These are phyloP conservation scores for Torymus aiolomorphi DNA, from an alignment of 2,888 invertebrate genomes.

Conservation along the genomic window DNA sequence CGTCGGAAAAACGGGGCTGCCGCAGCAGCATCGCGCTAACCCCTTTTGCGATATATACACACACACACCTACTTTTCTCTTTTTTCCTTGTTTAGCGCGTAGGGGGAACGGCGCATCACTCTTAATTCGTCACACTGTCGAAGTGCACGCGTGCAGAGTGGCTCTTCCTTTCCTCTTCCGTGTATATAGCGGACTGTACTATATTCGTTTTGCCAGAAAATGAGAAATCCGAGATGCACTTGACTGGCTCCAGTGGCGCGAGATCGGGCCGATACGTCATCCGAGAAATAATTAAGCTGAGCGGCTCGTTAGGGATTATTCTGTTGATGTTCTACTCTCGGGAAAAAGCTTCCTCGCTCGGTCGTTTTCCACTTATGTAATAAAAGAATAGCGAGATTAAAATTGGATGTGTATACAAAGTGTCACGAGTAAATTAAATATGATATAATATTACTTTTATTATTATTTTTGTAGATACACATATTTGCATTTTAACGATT, in stretches of 20 bases:
- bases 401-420: too few species aligned
- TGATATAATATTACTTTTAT: too few species aligned
- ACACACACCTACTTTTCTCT: constrained; percentile 14
- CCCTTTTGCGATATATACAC: constrained; percentile 7
- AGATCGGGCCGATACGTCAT: constrained; percentile 23
- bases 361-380: background rate
- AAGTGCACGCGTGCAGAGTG: constrained; percentile 18
- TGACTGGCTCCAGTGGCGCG: background rate
- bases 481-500: too few species aligned
- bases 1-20: constrained; percentile 40
- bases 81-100: constrained; percentile 38
- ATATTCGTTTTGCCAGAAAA: constrained; percentile 7
- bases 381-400: too few species aligned
- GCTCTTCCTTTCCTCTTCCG: constrained; percentile 30
- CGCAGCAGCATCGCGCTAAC: constrained; percentile 18
- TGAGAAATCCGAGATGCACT: constrained; percentile 33
- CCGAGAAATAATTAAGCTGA: constrained; percentile 30
- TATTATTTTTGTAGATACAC: too few species aligned
- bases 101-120: constrained; percentile 56
- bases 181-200: too few species aligned
- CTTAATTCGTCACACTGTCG: constrained; percentile 58
- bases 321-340: background rate
- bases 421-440: too few species aligned
- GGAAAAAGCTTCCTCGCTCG: background rate
- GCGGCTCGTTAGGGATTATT: background rate